phyloP scores from a whole-genome alignment of 2,797 vertebrate genomes.

The Sebastes nivosus region DNA sequence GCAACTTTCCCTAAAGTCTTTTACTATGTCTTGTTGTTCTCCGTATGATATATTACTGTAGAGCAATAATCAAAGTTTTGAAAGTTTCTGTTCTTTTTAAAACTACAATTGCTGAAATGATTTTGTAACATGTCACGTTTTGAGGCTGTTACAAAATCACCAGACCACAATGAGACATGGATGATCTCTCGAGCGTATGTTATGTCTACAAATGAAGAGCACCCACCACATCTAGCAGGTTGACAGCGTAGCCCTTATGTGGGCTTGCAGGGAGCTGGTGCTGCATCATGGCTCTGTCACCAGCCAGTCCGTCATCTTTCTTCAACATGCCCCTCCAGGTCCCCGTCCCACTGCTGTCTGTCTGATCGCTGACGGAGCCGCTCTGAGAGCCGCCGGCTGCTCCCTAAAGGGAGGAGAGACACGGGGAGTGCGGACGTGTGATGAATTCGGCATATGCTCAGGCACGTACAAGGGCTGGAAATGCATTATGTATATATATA shows the following conservation, averaged over 20 bases:
- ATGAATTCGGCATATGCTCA: not conserved
- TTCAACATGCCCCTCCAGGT: constrained; percentile 97
- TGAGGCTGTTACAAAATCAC: not conserved
- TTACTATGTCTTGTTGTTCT: not conserved
- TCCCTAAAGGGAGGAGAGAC: constrained; percentile 43
- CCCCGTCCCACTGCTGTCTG: constrained; percentile 86
- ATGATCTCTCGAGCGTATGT: not conserved
- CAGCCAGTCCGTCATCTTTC: constrained; percentile 83
- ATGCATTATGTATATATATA: not conserved
- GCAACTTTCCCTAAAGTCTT: not conserved
- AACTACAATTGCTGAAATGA: not conserved
- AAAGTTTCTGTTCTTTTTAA: not conserved
- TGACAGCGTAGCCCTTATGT: constrained; percentile 92
- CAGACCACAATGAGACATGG: not conserved
- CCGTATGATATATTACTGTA: not conserved
- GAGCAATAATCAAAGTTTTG: not conserved
- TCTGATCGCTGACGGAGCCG: constrained; percentile 55
- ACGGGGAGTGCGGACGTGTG: not conserved
- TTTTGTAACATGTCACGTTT: not conserved
- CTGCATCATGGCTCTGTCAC: constrained; percentile 82
- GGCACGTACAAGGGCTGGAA: not conserved
- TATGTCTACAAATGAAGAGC: not conserved
- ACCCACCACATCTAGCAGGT: constrained; percentile 96
- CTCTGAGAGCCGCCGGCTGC: constrained; percentile 73
- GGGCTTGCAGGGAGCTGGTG: constrained; percentile 83